Base-by-base conservation (phyloP, 2,797 vertebrate species). In the Amblyopsis hoosieri region DNA sequence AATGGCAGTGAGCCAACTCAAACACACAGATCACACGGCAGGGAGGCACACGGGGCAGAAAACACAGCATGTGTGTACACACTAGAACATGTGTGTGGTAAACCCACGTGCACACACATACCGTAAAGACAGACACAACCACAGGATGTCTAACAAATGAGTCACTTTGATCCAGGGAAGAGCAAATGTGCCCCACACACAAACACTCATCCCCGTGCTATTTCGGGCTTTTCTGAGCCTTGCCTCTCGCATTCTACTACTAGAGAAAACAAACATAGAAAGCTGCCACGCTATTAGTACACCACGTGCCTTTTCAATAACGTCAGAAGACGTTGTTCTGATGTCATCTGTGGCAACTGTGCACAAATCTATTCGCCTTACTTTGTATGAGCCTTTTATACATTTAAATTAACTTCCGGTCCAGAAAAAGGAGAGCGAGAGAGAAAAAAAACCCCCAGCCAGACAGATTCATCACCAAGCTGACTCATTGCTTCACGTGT, bases 401-500 rank as follows among this genome's bases (percentile, higher is more conserved):
- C 5, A 37, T 37, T 37, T 4, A 37, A 37, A 6, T 37, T 6
- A 37, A 37, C 33, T 37, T 37, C 33, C 33, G 33, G 33, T 37
- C 33, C 33, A 6, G 8, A 37, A 37, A 37, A 37, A 37, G 8
- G 8, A 37, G 8, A 19, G 19, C 19, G 19, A 19, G 8, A 37
- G 1, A 8, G 8, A 4, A 33, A 33, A 33, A 33, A 33, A 33
- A 33, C 1, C 2, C 1, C 19, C 19, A 33, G 33, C 4, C 33
- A 33, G 33, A 7, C 5, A 5, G 90, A 93, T 82, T 93, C 91
- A 92, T 78, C 66, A 15, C 49, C 1, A 3, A 64, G 78, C 82
- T 90, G 90, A 92, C 77, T 92, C 90, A 92, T 11, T 58, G 64
- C 59, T 48, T 71, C 46, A 70, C 57, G 72, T 78, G 86, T 78